Evolutionary conservation across 1,140 invertebrate species (phyloP).

Genomic region (Mamestra configurata): DNA sequence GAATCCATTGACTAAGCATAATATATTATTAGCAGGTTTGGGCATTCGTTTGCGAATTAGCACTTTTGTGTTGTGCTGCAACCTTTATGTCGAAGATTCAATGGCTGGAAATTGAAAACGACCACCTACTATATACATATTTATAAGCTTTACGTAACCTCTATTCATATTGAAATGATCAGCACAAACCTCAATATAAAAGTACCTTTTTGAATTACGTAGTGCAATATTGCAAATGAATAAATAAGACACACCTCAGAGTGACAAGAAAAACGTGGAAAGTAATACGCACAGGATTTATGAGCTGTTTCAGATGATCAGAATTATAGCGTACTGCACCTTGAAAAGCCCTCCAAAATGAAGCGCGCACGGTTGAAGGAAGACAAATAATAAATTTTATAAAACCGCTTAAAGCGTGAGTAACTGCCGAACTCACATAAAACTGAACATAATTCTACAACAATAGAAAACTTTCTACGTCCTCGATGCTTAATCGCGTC

Average conservation of each 20-base stretch:
- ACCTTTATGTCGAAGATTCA: neutral
- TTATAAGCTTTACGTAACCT: slow-evolving; percentile 4
- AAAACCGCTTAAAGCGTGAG: neutral
- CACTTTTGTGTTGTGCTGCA: slow-evolving; percentile 14
- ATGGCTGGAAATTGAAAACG: slow-evolving; percentile 15
- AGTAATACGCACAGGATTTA: no score
- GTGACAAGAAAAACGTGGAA: no score
- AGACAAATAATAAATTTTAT: neutral
- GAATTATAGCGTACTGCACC: neutral
- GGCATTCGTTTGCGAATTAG: slow-evolving; percentile 33
- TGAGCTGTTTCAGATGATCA: no score
- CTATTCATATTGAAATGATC: neutral
- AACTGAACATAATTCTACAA: slow-evolving; percentile 32
- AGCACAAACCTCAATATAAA: neutral
- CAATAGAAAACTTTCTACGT: slow-evolving; percentile 35
- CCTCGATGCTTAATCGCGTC: slow-evolving; percentile 25
- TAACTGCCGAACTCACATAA: slow-evolving; percentile 19
- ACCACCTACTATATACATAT: neutral
- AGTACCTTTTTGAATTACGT: neutral
- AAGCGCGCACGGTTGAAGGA: neutral
- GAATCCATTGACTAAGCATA: slow-evolving; percentile 14
- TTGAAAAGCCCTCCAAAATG: slow-evolving; percentile 3
- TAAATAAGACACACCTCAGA: neutral
- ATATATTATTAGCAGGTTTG: neutral
- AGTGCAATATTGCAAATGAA: neutral